Base-by-base conservation (phyloP, 2,888 invertebrate genomes). In the Panopea generosa region DNA sequence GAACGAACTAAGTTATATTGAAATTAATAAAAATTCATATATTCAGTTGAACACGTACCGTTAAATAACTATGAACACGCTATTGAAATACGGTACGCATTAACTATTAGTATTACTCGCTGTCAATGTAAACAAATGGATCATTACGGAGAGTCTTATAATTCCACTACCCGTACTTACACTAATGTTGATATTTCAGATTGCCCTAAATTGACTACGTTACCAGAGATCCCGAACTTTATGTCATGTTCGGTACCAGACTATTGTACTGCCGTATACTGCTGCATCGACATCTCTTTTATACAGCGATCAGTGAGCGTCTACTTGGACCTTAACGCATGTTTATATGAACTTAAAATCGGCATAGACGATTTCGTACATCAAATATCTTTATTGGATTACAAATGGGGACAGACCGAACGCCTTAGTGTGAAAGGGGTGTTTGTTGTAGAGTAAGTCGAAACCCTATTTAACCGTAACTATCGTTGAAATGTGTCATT, bases 251-350 rank as follows among this genome's bases (percentile, higher is more conserved):
- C 59, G n/a, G 49, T 80, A n/a, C 53, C 61, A 7, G 27, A 55
- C 16, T 43, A 56, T 27, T 84, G 84, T 45, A 66, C 80, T 1
- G 73, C 67, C 1, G 60, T 84, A 3, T 72, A 82, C 47, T 84
- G 84, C 40, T 84, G 84, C 60, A 33, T 80, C 6, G 33, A 68
- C 20, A 50, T 81, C 6, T 61, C 71, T 2, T 26, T 81, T 9
- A 68, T 77, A 0, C 49, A 55, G 9, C 53, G 80, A 29, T 45
- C 77, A 3, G 43, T 84, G 16, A 52, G 69, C 14, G 45, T 73
- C 1, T 53, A 59, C 18, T 53, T 81, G 2, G 69, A 77, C 24
- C 38, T 84, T 4, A 77, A 84, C 55, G 38, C 68, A n/a, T 84
- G 83, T 45, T 52, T 67, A 22, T 68, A 72, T n/a, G 40, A 65